phyloP scores from a whole-genome alignment of 2,888 invertebrate species.

The Chydorus sphaericus region DNA sequence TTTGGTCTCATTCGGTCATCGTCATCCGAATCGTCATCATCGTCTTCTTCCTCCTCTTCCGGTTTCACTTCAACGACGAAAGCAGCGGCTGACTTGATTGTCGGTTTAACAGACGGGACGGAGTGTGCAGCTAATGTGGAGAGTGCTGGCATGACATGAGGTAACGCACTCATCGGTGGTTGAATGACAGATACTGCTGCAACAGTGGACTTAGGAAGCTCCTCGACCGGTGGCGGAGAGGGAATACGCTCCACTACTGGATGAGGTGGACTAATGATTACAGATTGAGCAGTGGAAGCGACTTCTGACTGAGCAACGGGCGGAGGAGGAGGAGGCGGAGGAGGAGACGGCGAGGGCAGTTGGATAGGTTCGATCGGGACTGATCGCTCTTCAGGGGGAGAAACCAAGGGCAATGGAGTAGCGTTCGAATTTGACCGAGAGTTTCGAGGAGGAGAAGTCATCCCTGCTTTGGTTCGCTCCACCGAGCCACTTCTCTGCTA shows the following conservation, averaged over 20 bases:
- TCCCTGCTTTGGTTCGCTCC: background rate
- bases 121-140: constrained; percentile 7
- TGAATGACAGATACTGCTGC: background rate
- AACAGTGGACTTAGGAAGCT: background rate
- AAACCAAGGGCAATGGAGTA: background rate
- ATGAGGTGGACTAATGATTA: too few relatives aligned
- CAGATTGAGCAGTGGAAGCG: background rate
- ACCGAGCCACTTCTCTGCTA: background rate
- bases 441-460: background rate
- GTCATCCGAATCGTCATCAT: constrained; percentile 9
- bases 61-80: constrained; percentile 11
- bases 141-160: constrained; percentile 9
- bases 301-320: background rate
- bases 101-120: background rate
- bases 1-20: constrained; percentile 11
- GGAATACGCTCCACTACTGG: background rate
- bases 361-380: background rate
- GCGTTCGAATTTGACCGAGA: background rate
- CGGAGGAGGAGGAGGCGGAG: background rate
- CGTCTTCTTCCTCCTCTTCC: constrained; percentile 11
- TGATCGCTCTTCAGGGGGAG: background rate
- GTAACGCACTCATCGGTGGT: background rate
- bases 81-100: background rate
- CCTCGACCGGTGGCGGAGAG: too few relatives aligned
- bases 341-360: background rate